A percentile compares a stretch with the other conserved stretches of the same genome.
phyloP scores from a whole-genome alignment of 2,113 vertebrate species.

The Cyphomyrus discorhynchus region DNA sequence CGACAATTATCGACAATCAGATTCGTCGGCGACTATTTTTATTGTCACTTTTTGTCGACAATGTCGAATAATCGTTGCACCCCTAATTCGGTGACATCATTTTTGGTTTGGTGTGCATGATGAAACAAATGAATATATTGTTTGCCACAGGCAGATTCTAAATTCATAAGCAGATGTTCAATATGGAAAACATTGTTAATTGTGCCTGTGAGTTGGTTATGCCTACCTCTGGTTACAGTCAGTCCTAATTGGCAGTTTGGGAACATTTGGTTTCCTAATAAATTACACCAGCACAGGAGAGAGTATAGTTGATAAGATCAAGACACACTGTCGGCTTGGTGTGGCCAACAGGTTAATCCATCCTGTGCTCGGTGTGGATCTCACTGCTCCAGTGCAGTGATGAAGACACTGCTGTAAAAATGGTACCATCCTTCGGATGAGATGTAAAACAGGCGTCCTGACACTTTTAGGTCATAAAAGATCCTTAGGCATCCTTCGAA shows the following conservation, averaged over 20 bases:
- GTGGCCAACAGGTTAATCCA: background rate
- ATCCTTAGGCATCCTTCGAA: background rate
- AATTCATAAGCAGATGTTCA: background rate
- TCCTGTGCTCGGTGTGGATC: background rate
- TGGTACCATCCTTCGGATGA: background rate
- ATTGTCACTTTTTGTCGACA: too few relatives aligned
- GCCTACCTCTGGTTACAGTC: too few relatives aligned
- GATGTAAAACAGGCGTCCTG: background rate
- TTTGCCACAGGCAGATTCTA: background rate
- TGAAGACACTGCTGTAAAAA: background rate
- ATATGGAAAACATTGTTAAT: background rate
- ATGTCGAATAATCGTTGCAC: too few relatives aligned
- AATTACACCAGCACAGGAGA: background rate
- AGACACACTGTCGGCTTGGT: background rate
- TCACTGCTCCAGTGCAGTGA: background rate
- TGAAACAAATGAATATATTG: background rate
- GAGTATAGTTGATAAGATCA: background rate
- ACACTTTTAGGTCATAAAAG: background rate
- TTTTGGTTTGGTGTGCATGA: background rate
- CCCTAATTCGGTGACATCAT: background rate
- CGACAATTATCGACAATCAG: too few relatives aligned
- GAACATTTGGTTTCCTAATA: too few relatives aligned
- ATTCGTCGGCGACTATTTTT: too few relatives aligned
- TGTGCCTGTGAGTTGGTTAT: too few relatives aligned
- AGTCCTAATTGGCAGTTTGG: too few relatives aligned